Evolutionary conservation across 2,113 vertebrate species (phyloP), one percentile per base, ranked within the genome.

Genomic region (Anas platyrhynchos): DNA sequence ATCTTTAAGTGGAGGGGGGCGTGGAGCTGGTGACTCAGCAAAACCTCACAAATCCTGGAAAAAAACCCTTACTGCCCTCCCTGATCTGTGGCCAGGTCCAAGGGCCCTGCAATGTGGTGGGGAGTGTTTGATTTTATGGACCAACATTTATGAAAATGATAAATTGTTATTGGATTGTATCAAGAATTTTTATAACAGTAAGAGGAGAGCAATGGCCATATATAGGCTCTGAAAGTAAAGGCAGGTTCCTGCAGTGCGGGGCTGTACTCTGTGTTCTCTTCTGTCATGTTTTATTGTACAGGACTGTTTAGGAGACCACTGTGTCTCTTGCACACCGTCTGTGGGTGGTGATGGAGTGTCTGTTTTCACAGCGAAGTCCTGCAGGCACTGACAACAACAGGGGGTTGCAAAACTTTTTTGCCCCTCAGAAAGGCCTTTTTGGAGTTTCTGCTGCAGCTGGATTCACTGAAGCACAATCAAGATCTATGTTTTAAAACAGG

Each of bases 251-350:
- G 76, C 56, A 90, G 25, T 21, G 18, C 0, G 4, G 61, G 15
- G 9, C 74, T 76, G 32, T 77, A 91, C 59, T 86, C 44, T 13
- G 43, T 4, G 8, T 94, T 96, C 79, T 32, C 22, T 88, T 48
- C 52, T 93, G 84, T 71, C 43, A 71, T 71, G 74, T 94, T 95
- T 94, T 91, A 83, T 72, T 75, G 83, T 62, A 56, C 31, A 62
- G 54, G 6, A 69, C 67, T 89, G 18, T 86, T 93, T 67, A 77
- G 82, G 59, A 94, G 75, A 67, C 26, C 63, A 52, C 34, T 26
- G 27, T 55, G 38, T 74, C 85, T 93, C 63, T 80, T 77, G 34
- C 3, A 1, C 54, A 23, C 22, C 74, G 63, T 74, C 74, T 0
- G 2, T 78, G 75, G 67, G 48, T 84, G 41, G 71, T 87, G 78